Evolutionary conservation across 2,113 vertebrate species (phyloP).

Genomic region (Gnathonemus echidnorhynchus): DNA sequence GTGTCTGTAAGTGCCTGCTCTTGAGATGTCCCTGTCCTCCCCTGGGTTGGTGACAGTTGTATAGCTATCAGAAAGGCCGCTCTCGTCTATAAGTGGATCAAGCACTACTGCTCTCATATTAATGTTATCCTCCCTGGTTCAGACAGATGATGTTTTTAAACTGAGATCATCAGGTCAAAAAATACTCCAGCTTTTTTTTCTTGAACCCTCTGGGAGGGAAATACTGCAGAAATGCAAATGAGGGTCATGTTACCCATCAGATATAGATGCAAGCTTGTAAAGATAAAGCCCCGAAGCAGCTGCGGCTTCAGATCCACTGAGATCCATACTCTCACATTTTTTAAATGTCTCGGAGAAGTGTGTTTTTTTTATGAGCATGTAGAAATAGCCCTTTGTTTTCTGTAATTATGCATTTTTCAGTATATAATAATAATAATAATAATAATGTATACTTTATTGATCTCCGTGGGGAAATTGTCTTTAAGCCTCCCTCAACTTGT

Average conservation of each 20-base stretch:
- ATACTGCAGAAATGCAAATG: background rate
- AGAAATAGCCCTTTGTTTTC: background rate
- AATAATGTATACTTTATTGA: background rate
- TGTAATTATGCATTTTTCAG: background rate
- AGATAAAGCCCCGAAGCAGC: background rate
- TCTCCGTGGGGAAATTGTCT: no score
- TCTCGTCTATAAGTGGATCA: slow-evolving; percentile 40
- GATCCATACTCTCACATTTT: background rate
- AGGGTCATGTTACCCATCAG: background rate
- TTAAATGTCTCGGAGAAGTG: background rate
- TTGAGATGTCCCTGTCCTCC: slow-evolving; percentile 6
- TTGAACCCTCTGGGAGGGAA: background rate
- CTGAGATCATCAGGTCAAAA: background rate
- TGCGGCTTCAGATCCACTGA: background rate
- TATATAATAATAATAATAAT: background rate
- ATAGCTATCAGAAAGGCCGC: slow-evolving; percentile 49
- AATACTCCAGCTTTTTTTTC: background rate
- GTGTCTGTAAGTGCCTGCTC: slow-evolving; percentile 16
- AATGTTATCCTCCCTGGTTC: slow-evolving; percentile 46
- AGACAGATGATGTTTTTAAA: slow-evolving; percentile 3
- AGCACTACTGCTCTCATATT: slow-evolving; percentile 41
- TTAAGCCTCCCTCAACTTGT: no score
- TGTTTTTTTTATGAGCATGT: background rate
- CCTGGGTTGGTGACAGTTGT: slow-evolving; percentile 23
- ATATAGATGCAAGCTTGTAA: background rate